These are phyloP conservation scores for Nemapogon koenigi DNA, from an alignment of 2,888 invertebrate species.

Conservation along the genomic window DNA sequence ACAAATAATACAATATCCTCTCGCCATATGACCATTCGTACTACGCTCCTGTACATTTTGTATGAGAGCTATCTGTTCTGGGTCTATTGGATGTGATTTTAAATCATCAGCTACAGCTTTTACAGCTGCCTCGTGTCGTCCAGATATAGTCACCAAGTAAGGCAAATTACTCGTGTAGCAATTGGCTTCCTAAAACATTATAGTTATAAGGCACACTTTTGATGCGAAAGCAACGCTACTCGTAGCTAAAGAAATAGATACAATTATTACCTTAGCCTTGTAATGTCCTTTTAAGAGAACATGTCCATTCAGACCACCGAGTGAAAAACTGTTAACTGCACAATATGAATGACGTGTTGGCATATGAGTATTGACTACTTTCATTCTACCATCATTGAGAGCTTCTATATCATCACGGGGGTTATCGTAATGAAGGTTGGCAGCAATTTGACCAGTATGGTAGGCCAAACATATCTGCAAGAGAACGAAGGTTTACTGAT, in stretches of 20 bases:
- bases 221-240: conserved; percentile 1
- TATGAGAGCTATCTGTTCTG: conserved; percentile 39
- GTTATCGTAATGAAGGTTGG: conserved; percentile 71
- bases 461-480: conserved; percentile 67
- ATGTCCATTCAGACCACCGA: conserved; percentile 38
- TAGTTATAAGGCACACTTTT: neutral
- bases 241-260: neutral
- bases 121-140: conserved; percentile 30
- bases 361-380: conserved; percentile 64
- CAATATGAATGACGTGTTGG: conserved; percentile 57
- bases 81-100: conserved; percentile 34
- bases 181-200: conserved; percentile 24
- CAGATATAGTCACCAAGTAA: conserved; percentile 33
- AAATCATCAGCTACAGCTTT: conserved; percentile 27
- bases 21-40: conserved; percentile 37
- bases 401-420: conserved; percentile 61
- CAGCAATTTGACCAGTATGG: conserved; percentile 71
- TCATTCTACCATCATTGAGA: conserved; percentile 54
- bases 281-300: conserved; percentile 34
- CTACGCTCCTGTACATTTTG: conserved; percentile 34
- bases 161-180: conserved; percentile 34
- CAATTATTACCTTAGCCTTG: conserved; percentile 32
- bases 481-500: no score
- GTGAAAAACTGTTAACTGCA: conserved; percentile 36
- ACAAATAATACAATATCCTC: conserved; percentile 40